phyloP scores from a whole-genome alignment of 2,888 invertebrate species.

The Dryomyza anilis region DNA sequence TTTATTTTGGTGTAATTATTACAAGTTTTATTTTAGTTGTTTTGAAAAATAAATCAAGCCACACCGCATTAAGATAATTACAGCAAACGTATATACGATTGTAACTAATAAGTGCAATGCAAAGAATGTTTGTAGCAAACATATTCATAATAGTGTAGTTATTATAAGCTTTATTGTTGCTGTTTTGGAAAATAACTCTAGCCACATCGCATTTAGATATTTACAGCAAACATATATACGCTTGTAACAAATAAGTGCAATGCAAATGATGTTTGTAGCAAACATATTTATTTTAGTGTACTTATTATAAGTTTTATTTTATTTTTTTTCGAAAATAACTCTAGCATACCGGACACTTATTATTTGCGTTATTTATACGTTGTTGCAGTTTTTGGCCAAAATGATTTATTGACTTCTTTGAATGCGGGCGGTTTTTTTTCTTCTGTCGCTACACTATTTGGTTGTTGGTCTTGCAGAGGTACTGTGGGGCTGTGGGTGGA shows the following conservation, averaged over 20 bases:
- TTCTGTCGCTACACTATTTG: too few relatives aligned
- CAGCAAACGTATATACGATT: too few relatives aligned
- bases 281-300: not conserved
- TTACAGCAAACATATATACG: too few relatives aligned
- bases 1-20: too few relatives aligned
- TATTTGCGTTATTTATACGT: slow-evolving; percentile 19
- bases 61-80: too few relatives aligned
- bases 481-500: not conserved
- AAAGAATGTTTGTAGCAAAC: too few relatives aligned
- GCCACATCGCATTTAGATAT: too few relatives aligned
- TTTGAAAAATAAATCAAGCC: too few relatives aligned
- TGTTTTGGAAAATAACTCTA: too few relatives aligned
- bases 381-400: not conserved
- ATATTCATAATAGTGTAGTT: too few relatives aligned
- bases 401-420: slow-evolving; percentile 17
- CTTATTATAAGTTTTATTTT: not conserved
- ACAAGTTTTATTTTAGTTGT: not conserved
- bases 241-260: too few relatives aligned
- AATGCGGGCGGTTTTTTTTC: slow-evolving; percentile 13
- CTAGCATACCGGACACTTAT: slow-evolving; percentile 8
- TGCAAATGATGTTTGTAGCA: not conserved
- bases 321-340: not conserved
- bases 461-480: not conserved
- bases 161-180: not conserved
- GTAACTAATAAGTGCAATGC: too few relatives aligned